phyloP scores from a whole-genome alignment of 2,113 vertebrate genomes.

The Cairina moschata region DNA sequence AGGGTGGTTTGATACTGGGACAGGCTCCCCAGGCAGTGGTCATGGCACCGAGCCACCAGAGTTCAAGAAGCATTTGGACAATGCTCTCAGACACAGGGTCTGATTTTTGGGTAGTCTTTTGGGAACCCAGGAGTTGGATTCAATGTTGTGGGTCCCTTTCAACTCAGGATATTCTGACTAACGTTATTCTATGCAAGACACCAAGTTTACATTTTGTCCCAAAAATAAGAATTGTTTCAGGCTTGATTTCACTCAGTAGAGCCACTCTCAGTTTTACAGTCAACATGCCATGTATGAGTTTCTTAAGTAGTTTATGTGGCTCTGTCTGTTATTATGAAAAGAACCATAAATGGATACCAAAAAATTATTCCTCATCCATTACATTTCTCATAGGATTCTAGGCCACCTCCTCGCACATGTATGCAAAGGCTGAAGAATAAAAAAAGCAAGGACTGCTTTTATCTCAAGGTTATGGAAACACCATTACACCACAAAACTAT shows the following conservation, averaged over 20 bases:
- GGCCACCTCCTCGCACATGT: background rate
- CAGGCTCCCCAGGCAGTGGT: too few species aligned
- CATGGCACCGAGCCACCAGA: too few species aligned
- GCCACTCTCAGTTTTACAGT: background rate
- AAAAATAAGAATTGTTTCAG: background rate
- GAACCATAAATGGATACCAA: background rate
- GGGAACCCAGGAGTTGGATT: too few species aligned
- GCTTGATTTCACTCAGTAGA: background rate
- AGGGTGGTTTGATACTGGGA: too few species aligned
- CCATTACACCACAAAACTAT: constrained; percentile 43
- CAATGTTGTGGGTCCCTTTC: too few species aligned
- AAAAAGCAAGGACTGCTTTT: constrained; percentile 60
- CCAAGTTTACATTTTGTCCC: background rate
- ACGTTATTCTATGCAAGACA: background rate
- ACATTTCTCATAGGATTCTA: constrained; percentile 1
- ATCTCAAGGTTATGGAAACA: constrained; percentile 69
- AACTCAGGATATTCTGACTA: too few species aligned
- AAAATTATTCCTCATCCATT: background rate
- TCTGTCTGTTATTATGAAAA: background rate
- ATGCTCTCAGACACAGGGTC: too few species aligned
- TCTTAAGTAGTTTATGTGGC: background rate
- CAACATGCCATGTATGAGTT: background rate
- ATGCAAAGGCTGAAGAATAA: constrained; percentile 49
- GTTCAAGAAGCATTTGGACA: too few species aligned
- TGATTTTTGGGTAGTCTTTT: too few species aligned